These are phyloP conservation scores for Sarcophaga variegata DNA, from an alignment of 2,888 invertebrate genomes.

Conservation along the genomic window DNA sequence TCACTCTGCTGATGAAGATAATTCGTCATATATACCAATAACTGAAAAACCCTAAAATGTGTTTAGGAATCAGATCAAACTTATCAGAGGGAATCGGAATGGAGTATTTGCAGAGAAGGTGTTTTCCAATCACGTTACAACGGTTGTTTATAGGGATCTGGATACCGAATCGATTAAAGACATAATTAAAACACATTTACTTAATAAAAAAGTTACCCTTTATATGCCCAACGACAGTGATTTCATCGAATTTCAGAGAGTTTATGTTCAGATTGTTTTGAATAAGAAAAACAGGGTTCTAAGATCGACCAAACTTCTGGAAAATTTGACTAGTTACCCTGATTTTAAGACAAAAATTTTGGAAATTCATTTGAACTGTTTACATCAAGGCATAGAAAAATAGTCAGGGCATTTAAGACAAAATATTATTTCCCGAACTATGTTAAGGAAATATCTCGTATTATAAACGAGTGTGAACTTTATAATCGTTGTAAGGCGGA, in stretches of 20 bases:
- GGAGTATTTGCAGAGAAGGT: background rate
- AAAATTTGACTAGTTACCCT: constrained; percentile 3
- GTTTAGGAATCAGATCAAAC: too few species aligned
- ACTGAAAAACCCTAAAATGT: too few species aligned
- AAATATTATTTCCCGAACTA: constrained; percentile 2
- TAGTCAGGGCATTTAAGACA: background rate
- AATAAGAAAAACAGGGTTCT: constrained; percentile 51
- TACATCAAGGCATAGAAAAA: background rate
- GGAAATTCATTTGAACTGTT: background rate
- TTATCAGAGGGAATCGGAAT: background rate
- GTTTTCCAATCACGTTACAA: background rate
- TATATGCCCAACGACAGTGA: too few species aligned
- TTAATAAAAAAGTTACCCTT: background rate
- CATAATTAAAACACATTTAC: constrained; percentile 7
- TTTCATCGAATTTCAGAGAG: too few species aligned
- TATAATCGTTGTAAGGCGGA: constrained; percentile 18
- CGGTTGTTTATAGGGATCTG: background rate
- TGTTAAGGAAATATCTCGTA: constrained; percentile 4
- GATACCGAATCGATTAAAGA: background rate
- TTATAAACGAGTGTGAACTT: constrained; percentile 3
- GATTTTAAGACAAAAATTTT: constrained; percentile 20
- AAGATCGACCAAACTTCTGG: constrained; percentile 34
- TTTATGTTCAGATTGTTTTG: constrained; percentile 70
- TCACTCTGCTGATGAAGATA: background rate
- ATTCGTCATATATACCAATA: too few species aligned